phyloP scores from a whole-genome alignment of 2,888 invertebrate species.

The Chaetogeoica ovagalla region DNA sequence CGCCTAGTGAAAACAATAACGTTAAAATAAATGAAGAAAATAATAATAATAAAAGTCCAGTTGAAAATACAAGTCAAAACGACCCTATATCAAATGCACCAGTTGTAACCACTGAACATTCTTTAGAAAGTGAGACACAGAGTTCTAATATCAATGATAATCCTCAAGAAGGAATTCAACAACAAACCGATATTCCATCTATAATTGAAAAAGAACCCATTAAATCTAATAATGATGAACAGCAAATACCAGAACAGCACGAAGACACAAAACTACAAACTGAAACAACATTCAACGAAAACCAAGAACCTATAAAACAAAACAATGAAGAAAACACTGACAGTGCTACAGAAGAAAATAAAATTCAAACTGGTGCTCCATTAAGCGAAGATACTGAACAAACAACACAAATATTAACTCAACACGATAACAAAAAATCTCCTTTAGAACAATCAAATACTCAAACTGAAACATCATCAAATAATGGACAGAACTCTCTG shows the following conservation, averaged over 20 bases:
- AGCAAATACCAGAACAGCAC: background rate
- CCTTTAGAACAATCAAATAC: background rate
- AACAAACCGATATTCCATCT: background rate
- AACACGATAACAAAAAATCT: background rate
- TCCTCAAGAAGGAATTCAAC: background rate
- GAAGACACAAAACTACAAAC: background rate
- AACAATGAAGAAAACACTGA: conserved; percentile 8
- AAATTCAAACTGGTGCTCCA: background rate
- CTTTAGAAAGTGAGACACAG: background rate
- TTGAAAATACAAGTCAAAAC: background rate
- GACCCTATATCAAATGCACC: background rate
- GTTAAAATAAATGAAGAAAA: background rate
- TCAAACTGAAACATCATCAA: background rate
- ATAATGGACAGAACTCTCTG: background rate
- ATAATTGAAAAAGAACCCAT: background rate
- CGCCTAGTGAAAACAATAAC: background rate
- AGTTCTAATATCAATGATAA: background rate
- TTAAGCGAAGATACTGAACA: conserved; percentile 6
- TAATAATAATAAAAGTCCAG: background rate
- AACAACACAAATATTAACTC: background rate
- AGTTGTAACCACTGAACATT: background rate
- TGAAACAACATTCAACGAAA: background rate
- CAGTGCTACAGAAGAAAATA: background rate
- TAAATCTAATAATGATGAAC: background rate
- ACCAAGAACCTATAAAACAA: background rate